Conservation (phyloP, 2,888 invertebrate genomes). For the Dasysyrphus tricinctus region DNA sequence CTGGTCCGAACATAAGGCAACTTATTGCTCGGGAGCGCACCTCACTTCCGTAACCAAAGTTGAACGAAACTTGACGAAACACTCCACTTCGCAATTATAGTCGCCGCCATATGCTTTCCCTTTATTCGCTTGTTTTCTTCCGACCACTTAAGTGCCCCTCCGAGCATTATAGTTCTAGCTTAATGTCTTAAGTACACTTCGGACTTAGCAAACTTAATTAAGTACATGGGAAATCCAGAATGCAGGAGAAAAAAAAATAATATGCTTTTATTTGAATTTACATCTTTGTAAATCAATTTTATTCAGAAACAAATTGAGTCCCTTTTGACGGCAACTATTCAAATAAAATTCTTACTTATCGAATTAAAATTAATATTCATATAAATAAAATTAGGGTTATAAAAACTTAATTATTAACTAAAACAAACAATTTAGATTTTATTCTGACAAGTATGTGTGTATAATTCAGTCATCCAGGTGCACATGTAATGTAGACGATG, state of each 20-base stretch:
- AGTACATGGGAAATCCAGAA: too few species aligned
- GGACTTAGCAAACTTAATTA: too few species aligned
- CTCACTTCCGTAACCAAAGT: too few species aligned
- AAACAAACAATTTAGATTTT: conserved; percentile 54
- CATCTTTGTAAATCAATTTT: conserved; percentile 28
- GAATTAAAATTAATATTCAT: conserved; percentile 51
- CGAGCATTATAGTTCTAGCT: too few species aligned
- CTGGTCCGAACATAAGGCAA: too few species aligned
- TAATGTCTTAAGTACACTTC: too few species aligned
- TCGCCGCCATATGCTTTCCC: too few species aligned
- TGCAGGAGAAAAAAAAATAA: not conserved
- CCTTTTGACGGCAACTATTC: conserved; percentile 42
- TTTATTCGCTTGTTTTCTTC: too few species aligned
- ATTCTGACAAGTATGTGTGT: conserved; percentile 45
- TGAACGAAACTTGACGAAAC: too few species aligned
- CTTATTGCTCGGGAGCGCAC: too few species aligned
- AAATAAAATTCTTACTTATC: conserved; percentile 47
- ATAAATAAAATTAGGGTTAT: conserved; percentile 49
- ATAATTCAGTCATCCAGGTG: conserved; percentile 80
- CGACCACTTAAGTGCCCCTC: too few species aligned
- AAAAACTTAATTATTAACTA: conserved; percentile 49
- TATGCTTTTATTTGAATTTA: conserved; percentile 10
- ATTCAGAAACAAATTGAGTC: conserved; percentile 33
- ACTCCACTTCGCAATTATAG: too few species aligned
- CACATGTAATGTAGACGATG: conserved; percentile 82